These are phyloP conservation scores for Phortica variegata DNA, from an alignment of 1,140 invertebrate species.

Conservation along the genomic window DNA sequence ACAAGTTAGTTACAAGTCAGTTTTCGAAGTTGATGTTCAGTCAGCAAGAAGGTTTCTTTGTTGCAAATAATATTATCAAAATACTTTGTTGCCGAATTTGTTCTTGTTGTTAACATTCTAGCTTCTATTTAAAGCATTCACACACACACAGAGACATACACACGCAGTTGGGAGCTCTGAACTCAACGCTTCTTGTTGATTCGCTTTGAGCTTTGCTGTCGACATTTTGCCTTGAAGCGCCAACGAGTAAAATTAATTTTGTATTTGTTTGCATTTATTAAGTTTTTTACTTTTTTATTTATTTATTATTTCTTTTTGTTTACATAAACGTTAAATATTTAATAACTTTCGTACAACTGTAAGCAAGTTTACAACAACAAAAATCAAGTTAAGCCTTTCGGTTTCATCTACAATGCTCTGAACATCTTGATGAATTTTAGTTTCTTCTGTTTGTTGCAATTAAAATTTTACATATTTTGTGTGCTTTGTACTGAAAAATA, in stretches of 20 bases:
- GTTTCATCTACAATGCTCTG: too few species aligned
- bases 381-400: too few species aligned
- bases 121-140: too few species aligned
- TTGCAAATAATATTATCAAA: constrained; percentile 45
- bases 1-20: constrained; percentile 46
- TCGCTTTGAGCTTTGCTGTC: background rate
- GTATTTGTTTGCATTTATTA: constrained; percentile 26
- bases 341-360: too few species aligned
- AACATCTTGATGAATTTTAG: background rate
- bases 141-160: background rate
- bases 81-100: background rate
- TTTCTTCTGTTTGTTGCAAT: too few species aligned
- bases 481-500: too few species aligned
- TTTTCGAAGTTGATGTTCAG: constrained; percentile 48
- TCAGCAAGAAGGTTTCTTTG: constrained; percentile 34
- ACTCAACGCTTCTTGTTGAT: too few species aligned
- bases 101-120: background rate
- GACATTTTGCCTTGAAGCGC: background rate
- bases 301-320: background rate
- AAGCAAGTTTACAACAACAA: too few species aligned
- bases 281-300: constrained; percentile 3
- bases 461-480: too few species aligned
- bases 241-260: constrained; percentile 36
- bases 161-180: too few species aligned
- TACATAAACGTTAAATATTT: background rate